Evolutionary conservation across 1,140 invertebrate genomes (phyloP).

Genomic region (Micrasema minimum): DNA sequence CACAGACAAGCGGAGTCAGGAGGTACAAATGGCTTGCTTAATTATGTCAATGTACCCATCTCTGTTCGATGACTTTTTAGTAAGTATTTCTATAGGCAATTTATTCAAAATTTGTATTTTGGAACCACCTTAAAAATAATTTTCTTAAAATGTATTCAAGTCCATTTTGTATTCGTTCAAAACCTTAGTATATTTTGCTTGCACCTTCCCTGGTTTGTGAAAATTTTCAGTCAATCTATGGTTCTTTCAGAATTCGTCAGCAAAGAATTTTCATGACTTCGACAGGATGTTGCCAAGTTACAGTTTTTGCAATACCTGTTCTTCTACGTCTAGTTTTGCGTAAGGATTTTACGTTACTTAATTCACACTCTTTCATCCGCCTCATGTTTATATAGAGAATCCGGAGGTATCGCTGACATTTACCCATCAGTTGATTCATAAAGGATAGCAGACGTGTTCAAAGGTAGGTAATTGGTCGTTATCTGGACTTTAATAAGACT

Average conservation of each 20-base stretch:
- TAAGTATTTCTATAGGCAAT: slow-evolving; percentile 44
- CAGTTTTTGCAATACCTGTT: slow-evolving; percentile 42
- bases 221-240: slow-evolving; percentile 32
- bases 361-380: too few species aligned
- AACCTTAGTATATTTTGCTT: slow-evolving; percentile 33
- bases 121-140: slow-evolving; percentile 29
- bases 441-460: slow-evolving; percentile 42
- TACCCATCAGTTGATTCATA: slow-evolving; percentile 38
- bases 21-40: slow-evolving; percentile 44
- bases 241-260: too few species aligned
- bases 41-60: slow-evolving; percentile 28
- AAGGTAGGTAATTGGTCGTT: slow-evolving; percentile 38
- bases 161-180: slow-evolving; percentile 36
- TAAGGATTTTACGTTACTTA: too few species aligned
- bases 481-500: slow-evolving; percentile 42
- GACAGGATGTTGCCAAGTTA: slow-evolving; percentile 37
- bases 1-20: slow-evolving; percentile 50
- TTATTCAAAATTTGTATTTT: slow-evolving; percentile 48
- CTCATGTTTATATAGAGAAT: too few species aligned
- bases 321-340: slow-evolving; percentile 38
- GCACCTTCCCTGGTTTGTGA: too few species aligned
- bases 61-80: slow-evolving; percentile 21
- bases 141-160: slow-evolving; percentile 31
- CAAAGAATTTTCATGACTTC: too few species aligned
- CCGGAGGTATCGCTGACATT: slow-evolving; percentile 10